Conservation (phyloP, 1,140 invertebrate genomes). For the Apis laboriosa region DNA sequence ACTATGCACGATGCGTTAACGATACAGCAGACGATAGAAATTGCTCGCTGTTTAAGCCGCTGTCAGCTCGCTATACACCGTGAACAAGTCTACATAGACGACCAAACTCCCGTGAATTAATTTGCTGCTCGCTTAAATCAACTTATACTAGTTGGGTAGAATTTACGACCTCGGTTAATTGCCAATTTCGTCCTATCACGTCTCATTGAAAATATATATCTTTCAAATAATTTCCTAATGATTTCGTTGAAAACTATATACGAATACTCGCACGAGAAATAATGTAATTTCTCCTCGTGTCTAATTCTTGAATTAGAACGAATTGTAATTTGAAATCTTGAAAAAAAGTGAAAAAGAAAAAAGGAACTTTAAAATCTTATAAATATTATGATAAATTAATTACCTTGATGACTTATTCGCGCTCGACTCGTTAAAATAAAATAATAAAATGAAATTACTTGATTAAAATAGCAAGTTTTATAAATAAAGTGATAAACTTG, state of each 20-base stretch:
- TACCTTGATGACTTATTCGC: too few relatives aligned
- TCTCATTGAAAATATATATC: too few relatives aligned
- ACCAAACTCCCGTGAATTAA: slow-evolving; percentile 1
- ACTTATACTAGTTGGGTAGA: neutral
- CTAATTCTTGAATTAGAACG: too few relatives aligned
- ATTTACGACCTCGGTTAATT: neutral
- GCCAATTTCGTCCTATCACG: neutral
- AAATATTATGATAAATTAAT: too few relatives aligned
- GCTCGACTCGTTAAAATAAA: neutral
- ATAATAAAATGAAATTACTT: neutral
- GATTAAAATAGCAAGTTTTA: neutral
- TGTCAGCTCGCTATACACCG: neutral
- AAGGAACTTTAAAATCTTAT: too few relatives aligned
- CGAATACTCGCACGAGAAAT: too few relatives aligned
- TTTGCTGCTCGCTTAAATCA: neutral
- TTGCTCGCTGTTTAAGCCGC: slow-evolving; percentile 44
- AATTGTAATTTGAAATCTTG: too few relatives aligned
- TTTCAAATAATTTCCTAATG: too few relatives aligned
- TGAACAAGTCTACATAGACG: neutral
- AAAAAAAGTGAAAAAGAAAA: too few relatives aligned
- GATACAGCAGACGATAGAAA: slow-evolving; percentile 47
- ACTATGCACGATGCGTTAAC: slow-evolving; percentile 15
- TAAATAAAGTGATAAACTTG: too few relatives aligned
- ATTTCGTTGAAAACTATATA: too few relatives aligned
- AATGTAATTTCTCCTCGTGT: too few relatives aligned